Evolutionary conservation across 2,888 invertebrate genomes (phyloP).

Genomic region (Drosophila pseudotalamancana): DNA sequence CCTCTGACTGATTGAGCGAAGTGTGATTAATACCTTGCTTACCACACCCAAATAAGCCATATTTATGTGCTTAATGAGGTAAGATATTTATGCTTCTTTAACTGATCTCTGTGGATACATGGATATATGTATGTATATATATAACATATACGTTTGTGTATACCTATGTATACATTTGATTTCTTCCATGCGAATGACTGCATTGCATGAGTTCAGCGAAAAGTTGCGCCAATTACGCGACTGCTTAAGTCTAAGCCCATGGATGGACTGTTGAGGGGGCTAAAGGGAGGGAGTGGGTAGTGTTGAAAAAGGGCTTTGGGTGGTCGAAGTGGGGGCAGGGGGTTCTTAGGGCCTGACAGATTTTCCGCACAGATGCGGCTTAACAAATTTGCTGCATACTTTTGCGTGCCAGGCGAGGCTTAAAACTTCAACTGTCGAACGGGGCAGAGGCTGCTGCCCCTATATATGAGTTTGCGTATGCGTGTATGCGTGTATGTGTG

Average conservation of each 20-base stretch:
- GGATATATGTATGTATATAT: neutral
- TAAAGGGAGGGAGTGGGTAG: neutral
- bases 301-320: neutral
- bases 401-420: slow-evolving; percentile 40
- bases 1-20: too few relatives aligned
- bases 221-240: slow-evolving; percentile 20
- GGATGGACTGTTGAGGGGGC: neutral
- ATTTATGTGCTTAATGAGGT: too few relatives aligned
- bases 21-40: too few relatives aligned
- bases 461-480: neutral
- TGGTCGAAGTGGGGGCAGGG: too few relatives aligned
- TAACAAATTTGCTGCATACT: slow-evolving; percentile 52
- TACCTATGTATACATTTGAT: neutral
- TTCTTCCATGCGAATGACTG: neutral
- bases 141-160: neutral
- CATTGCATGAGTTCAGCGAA: slow-evolving; percentile 14
- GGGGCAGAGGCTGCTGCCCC: neutral
- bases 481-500: neutral
- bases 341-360: slow-evolving; percentile 13
- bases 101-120: neutral
- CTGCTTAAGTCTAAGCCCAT: slow-evolving; percentile 16
- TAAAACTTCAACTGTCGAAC: slow-evolving; percentile 34
- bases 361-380: slow-evolving; percentile 37
- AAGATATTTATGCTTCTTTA: too few relatives aligned
- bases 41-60: too few relatives aligned